Percentiles rank a stretch among this genome's conserved stretches.
phyloP scores from a whole-genome alignment of 2,113 vertebrate species.

The Chaetodon auriga region DNA sequence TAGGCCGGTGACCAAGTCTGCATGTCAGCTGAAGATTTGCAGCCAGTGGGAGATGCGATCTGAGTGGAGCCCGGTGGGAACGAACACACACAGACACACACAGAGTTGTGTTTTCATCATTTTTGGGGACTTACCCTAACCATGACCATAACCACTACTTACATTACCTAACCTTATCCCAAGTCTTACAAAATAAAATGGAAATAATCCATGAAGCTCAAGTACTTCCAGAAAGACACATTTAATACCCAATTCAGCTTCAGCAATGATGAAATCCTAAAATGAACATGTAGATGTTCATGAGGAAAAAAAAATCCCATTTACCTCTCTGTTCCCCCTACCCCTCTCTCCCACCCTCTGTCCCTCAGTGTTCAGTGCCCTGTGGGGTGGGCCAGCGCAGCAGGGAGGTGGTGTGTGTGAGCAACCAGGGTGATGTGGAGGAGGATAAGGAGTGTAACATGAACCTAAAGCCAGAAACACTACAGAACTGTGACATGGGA shows the following conservation, averaged over 20 bases:
- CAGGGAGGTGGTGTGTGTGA: slow-evolving; percentile 92
- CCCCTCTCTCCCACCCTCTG: background rate
- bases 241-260: no score
- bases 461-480: slow-evolving; percentile 89
- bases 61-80: slow-evolving; percentile 92
- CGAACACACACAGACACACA: slow-evolving; percentile 2
- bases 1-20: slow-evolving; percentile 89
- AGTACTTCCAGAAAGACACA: no score
- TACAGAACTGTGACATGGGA: slow-evolving; percentile 96
- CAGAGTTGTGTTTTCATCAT: no score
- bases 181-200: no score
- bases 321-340: background rate
- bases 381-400: slow-evolving; percentile 93
- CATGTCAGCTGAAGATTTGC: slow-evolving; percentile 96
- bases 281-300: no score
- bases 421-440: slow-evolving; percentile 91
- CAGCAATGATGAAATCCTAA: no score
- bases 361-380: slow-evolving; percentile 90
- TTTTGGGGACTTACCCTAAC: no score
- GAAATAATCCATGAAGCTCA: no score
- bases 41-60: slow-evolving; percentile 95
- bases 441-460: slow-evolving; percentile 93
- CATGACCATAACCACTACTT: no score
- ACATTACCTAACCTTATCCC: no score
- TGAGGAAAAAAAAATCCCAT: background rate